These are phyloP conservation scores for Suncus etruscus DNA, from an alignment of 2,113 vertebrate genomes.

Conservation along the genomic window DNA sequence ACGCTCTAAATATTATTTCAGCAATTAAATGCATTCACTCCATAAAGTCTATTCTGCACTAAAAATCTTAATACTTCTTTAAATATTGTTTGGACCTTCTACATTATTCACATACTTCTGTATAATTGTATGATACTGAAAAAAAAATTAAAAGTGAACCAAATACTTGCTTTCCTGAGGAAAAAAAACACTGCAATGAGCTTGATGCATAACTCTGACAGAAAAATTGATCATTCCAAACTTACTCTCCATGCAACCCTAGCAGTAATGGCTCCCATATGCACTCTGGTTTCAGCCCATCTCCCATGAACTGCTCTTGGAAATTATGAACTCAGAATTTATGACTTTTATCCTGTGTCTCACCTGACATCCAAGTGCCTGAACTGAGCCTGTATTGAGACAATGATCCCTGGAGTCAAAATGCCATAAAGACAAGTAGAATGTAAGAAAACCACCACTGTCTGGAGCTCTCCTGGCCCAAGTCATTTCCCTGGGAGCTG, in stretches of 20 bases:
- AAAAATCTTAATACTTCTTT: constrained; percentile 44
- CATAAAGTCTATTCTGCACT: constrained; percentile 7
- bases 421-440: neutral
- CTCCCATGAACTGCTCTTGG: constrained; percentile 10
- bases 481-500: neutral
- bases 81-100: constrained; percentile 15
- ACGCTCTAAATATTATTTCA: constrained; percentile 60
- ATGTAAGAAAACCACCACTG: neutral
- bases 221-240: constrained; percentile 6
- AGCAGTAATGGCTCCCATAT: neutral
- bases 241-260: neutral
- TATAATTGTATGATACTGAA: constrained; percentile 6
- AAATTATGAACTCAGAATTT: constrained; percentile 5
- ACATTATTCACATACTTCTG: constrained; percentile 25
- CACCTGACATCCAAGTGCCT: neutral
- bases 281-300: constrained; percentile 18
- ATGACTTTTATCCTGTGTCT: neutral
- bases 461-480: neutral
- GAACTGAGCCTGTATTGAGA: neutral
- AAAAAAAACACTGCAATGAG: neutral
- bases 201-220: neutral
- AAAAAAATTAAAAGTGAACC: constrained; percentile 4
- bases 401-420: neutral
- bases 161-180: constrained; percentile 37
- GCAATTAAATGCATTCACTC: neutral